Percentiles rank a stretch among this genome's conserved stretches.
phyloP scores from a whole-genome alignment of 2,888 invertebrate species.

The Gymnocheta viridis region DNA sequence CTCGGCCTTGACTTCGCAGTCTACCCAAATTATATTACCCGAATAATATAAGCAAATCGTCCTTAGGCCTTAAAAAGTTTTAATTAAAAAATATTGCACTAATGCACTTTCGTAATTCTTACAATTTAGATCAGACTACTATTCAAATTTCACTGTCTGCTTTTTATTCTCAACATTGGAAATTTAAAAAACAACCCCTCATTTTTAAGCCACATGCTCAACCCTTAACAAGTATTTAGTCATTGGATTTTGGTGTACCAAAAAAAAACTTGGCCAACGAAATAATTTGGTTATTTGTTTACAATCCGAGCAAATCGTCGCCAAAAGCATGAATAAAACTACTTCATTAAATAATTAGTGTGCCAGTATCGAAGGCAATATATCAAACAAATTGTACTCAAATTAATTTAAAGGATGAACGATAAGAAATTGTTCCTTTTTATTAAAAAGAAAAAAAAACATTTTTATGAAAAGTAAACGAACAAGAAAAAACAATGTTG shows the following conservation, averaged over 20 bases:
- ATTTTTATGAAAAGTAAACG: background rate
- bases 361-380: background rate
- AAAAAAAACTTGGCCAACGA: background rate
- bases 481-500: background rate
- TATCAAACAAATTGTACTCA: slow-evolving; percentile 40
- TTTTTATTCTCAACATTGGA: background rate
- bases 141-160: no score
- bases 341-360: slow-evolving; percentile 59
- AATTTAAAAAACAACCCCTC: background rate
- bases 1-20: no score
- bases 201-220: slow-evolving; percentile 17
- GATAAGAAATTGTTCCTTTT: slow-evolving; percentile 2
- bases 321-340: slow-evolving; percentile 65
- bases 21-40: no score
- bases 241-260: slow-evolving; percentile 5
- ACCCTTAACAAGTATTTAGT: slow-evolving; percentile 43
- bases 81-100: no score
- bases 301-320: background rate
- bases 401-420: slow-evolving; percentile 9
- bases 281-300: slow-evolving; percentile 5
- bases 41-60: no score
- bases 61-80: no score
- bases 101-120: no score
- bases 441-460: background rate
- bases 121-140: no score